Evolutionary conservation across 2,888 invertebrate species (phyloP).

Genomic region (Lucinisca nassula): DNA sequence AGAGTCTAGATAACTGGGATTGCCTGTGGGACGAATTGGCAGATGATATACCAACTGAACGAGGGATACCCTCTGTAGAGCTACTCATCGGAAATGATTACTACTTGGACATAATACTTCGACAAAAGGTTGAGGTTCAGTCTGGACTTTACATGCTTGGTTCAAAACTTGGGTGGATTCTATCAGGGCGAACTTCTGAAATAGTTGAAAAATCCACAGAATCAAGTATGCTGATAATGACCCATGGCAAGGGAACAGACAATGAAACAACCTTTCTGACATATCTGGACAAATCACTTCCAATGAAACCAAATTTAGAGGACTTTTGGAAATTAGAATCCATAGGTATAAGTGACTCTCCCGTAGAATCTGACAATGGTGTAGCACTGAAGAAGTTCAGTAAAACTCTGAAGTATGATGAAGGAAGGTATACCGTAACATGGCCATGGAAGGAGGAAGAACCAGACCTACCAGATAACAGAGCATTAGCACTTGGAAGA

Average conservation of each 20-base stretch:
- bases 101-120: neutral
- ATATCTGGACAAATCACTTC: no score
- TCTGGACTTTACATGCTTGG: neutral
- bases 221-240: neutral
- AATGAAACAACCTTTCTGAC: no score
- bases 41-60: neutral
- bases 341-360: no score
- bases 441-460: constrained; percentile 47
- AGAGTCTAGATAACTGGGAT: neutral
- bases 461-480: constrained; percentile 26
- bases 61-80: neutral
- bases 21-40: neutral
- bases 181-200: constrained; percentile 2
- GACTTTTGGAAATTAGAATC: no score
- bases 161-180: constrained; percentile 7
- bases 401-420: constrained; percentile 21
- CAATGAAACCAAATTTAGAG: no score
- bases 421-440: constrained; percentile 28
- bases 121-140: neutral
- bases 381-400: no score
- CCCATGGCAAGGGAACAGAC: neutral
- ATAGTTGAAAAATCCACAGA: neutral
- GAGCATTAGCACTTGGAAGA: constrained; percentile 28
- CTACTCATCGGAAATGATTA: neutral
- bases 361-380: no score